Base-by-base conservation (phyloP, 1,140 invertebrate species). In the Delia radicum region DNA sequence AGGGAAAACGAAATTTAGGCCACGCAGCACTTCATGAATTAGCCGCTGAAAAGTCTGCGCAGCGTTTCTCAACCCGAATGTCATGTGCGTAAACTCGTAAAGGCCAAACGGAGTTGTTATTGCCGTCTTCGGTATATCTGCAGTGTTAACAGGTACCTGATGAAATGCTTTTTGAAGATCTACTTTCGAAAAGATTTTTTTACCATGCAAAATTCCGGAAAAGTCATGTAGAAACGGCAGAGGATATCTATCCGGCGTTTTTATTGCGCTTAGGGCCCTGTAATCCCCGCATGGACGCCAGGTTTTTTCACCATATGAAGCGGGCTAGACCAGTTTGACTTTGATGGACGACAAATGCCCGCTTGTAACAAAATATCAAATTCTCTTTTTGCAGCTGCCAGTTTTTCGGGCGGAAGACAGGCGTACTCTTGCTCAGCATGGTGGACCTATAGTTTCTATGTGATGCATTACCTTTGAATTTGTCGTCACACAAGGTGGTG, bases 11-110 rank as follows among this genome's bases (percentile, higher is more conserved):
- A 87, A 78, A n/a, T 80, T 85, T 80, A 75, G 76, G 15, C 80
- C 87, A 63, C 80, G 8, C 2, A 89, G 78, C 1, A 89, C 79
- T 13, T 81, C 37, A 78, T 88, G 81, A 75, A 89, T 89, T 15
- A 87, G 82, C 7, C 88, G 74, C 79, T 90, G 87, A 76, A 89
- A 90, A 1, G 85, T 87, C 37, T 87, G 81, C 0, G 31, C 33
- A 13, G 74, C 74, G 24, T 87, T 87, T 0, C 81, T 76, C 0
- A 88, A 74, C 5, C 86, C 85, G 71, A 87, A 87, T 0, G 79
- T 79, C 42, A 65, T 28, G 13, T 8, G 29, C 5, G 12, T 27
- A 27, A 33, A 26, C 26, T 72, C 29, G 26, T 37, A 46, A 6
- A 71, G 26, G 2, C 28, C 67, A 37, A 31, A 62, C 7, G 62